phyloP scores from a whole-genome alignment of 2,888 invertebrate genomes.

The Zootermopsis nevadensis region DNA sequence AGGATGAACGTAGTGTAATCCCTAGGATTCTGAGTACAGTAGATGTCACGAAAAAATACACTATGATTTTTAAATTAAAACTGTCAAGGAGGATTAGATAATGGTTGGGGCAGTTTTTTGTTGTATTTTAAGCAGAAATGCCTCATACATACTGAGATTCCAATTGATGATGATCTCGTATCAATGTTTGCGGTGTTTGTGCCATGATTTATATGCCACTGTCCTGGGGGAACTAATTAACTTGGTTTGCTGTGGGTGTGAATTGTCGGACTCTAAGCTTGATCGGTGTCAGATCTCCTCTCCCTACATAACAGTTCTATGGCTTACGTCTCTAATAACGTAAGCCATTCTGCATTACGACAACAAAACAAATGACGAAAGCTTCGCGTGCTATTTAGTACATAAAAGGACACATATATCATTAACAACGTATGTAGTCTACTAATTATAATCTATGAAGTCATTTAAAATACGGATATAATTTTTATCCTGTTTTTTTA shows the following conservation, averaged over 20 bases:
- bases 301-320: not conserved
- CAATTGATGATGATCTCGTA: constrained; percentile 35
- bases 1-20: constrained; percentile 33
- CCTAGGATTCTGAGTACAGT: constrained; percentile 34
- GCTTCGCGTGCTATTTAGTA: not conserved
- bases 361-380: not conserved
- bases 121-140: not conserved
- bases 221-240: constrained; percentile 48
- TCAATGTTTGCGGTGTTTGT: constrained; percentile 15
- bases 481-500: too few relatives aligned
- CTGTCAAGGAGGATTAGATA: constrained; percentile 15
- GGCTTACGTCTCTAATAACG: not conserved
- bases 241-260: constrained; percentile 33
- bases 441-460: too few relatives aligned
- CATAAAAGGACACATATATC: too few relatives aligned
- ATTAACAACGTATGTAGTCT: too few relatives aligned
- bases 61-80: constrained; percentile 38
- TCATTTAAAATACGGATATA: too few relatives aligned
- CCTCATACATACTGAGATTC: not conserved
- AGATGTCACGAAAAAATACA: not conserved
- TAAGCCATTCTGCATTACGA: not conserved
- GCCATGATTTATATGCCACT: constrained; percentile 44
- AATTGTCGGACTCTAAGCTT: constrained; percentile 33
- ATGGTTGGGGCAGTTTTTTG: not conserved
- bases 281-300: not conserved